Evolutionary conservation across 2,113 vertebrate genomes (phyloP).

Genomic region (Gulo gulo): DNA sequence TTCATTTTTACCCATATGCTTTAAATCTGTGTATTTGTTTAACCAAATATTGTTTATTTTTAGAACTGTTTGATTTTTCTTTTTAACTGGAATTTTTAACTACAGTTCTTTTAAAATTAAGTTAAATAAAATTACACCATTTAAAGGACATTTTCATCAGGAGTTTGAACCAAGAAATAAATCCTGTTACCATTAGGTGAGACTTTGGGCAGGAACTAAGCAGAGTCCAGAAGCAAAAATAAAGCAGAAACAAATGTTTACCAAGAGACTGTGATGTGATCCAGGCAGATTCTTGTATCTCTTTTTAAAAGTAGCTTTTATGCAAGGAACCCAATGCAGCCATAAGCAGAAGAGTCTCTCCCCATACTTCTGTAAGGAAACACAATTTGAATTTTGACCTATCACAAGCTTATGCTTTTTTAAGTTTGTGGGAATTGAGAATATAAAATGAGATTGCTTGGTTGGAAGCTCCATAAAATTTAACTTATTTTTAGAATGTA

Average conservation of each 20-base stretch:
- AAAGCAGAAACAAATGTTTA: constrained; percentile 45
- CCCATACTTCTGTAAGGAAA: background rate
- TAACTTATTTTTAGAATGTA: background rate
- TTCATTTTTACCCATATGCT: constrained; percentile 81
- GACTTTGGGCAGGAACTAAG: constrained; percentile 53
- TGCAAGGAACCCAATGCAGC: background rate
- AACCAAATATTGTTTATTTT: constrained; percentile 77
- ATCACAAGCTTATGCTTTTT: background rate
- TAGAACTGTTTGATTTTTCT: constrained; percentile 66
- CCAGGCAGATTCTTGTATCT: constrained; percentile 13
- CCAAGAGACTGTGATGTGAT: background rate
- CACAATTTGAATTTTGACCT: background rate
- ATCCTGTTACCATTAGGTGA: constrained; percentile 45
- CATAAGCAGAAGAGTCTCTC: background rate
- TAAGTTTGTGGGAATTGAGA: background rate
- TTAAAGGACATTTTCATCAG: constrained; percentile 52
- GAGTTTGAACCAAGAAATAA: constrained; percentile 49
- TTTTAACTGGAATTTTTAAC: constrained; percentile 63
- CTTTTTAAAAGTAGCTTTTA: background rate
- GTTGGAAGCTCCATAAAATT: background rate
- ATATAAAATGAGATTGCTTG: background rate
- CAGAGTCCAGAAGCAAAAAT: constrained; percentile 50
- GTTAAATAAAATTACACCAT: constrained; percentile 53
- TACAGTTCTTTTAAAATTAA: constrained; percentile 50
- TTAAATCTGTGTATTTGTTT: constrained; percentile 81